A percentile compares a stretch with the other conserved stretches of the same genome.
These are phyloP conservation scores for Nilaparvata lugens DNA, from an alignment of 1,140 invertebrate genomes.

Conservation along the genomic window DNA sequence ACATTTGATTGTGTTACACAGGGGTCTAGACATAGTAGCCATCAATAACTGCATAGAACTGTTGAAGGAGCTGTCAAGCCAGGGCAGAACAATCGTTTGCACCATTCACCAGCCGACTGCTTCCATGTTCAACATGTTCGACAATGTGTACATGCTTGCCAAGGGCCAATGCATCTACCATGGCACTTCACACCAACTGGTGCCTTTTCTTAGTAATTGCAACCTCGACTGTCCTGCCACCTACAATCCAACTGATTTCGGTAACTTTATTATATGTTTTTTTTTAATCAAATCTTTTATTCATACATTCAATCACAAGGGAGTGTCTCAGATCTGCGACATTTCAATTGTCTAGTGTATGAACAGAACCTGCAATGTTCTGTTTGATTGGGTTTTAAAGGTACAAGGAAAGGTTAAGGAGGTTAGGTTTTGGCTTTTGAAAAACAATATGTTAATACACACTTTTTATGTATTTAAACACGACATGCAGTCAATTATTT, in stretches of 20 bases:
- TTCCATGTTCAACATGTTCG: conserved; percentile 52
- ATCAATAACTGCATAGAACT: conserved; percentile 46
- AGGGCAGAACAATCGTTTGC: conserved; percentile 50
- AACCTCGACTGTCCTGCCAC: conserved; percentile 40
- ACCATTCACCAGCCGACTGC: conserved; percentile 62
- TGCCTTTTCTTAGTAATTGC: conserved; percentile 38
- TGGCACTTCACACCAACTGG: conserved; percentile 39
- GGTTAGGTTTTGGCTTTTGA: too few species aligned
- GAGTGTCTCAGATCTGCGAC: too few species aligned
- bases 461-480: too few species aligned
- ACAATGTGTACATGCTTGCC: conserved; percentile 48
- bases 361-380: too few species aligned
- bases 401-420: too few species aligned
- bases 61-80: conserved; percentile 35
- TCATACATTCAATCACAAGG: too few species aligned
- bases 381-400: too few species aligned
- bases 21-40: conserved; percentile 50
- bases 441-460: too few species aligned
- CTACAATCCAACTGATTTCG: conserved; percentile 31
- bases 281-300: too few species aligned
- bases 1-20: conserved; percentile 31
- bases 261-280: conserved; percentile 18
- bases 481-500: too few species aligned
- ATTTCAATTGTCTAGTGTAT: too few species aligned
- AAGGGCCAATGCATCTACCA: conserved; percentile 49